Conservation (phyloP, 2,113 vertebrate species). For the Mungos mungo region DNA sequence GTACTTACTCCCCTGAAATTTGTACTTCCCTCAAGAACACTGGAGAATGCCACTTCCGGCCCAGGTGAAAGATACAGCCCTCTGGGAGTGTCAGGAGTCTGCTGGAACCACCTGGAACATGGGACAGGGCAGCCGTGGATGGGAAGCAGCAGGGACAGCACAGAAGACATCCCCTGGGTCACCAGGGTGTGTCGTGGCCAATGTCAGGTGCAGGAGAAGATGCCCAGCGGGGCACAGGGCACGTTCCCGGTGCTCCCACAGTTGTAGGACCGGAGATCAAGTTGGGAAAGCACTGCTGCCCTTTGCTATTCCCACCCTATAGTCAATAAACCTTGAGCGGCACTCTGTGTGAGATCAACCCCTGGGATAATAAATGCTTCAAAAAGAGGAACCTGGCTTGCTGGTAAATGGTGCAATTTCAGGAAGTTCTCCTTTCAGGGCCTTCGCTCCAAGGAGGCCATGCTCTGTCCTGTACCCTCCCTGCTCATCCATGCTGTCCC, state of each 20-base stretch:
- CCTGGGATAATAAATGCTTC: not conserved
- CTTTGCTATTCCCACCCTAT: not conserved
- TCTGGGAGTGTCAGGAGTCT: not conserved
- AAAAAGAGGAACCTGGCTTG: not conserved
- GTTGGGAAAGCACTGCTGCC: not conserved
- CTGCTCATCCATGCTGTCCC: not conserved
- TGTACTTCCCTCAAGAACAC: not conserved
- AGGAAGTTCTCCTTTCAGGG: not conserved
- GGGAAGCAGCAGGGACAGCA: not conserved
- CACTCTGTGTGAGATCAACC: not conserved
- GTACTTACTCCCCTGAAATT: not conserved
- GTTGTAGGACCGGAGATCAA: not conserved
- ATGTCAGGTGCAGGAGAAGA: not conserved
- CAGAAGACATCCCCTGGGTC: not conserved
- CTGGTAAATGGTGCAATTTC: not conserved
- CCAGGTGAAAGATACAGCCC: not conserved
- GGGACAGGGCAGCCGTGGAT: not conserved
- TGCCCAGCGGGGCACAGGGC: accelerated
- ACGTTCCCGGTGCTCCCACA: not conserved
- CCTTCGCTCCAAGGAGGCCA: not conserved
- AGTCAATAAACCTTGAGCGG: not conserved
- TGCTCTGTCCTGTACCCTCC: not conserved
- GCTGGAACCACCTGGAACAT: not conserved
- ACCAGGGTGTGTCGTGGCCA: not conserved
- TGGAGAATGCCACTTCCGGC: not conserved